Conservation (phyloP, 2,888 invertebrate species). For the Mactromeris polynyma region DNA sequence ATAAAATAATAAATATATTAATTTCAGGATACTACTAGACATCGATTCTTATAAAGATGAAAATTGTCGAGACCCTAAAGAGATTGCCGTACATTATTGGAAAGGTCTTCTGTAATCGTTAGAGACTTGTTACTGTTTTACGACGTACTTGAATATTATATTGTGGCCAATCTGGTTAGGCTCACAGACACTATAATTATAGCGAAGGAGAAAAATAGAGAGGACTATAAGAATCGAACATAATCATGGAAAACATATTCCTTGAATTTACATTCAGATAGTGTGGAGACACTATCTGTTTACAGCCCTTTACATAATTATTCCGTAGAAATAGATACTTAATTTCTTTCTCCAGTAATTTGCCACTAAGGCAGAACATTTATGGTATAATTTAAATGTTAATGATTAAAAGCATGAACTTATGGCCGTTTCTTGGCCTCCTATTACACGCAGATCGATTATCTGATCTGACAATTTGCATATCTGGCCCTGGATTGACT, state of each 20-base stretch:
- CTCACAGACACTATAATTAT: background rate
- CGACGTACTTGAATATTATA: background rate
- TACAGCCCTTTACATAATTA: constrained; percentile 29
- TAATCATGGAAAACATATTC: constrained; percentile 19
- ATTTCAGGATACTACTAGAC: background rate
- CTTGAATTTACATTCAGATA: constrained; percentile 28
- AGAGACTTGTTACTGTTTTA: background rate
- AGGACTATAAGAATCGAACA: background rate
- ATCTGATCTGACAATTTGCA: background rate
- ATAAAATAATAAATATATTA: background rate
- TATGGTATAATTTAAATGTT: constrained; percentile 15
- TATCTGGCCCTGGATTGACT: constrained; percentile 4
- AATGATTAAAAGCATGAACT: constrained; percentile 2
- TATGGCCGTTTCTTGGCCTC: background rate
- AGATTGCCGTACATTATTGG: background rate
- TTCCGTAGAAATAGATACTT: constrained; percentile 15
- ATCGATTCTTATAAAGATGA: background rate
- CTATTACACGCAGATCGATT: background rate
- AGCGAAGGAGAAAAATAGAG: background rate
- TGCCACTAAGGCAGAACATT: background rate
- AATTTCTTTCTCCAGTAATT: constrained; percentile 18
- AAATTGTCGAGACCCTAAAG: background rate
- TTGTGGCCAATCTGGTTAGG: background rate
- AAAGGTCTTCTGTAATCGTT: background rate
- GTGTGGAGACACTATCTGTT: background rate